Evolutionary conservation across 2,797 vertebrate species (phyloP), one percentile per base, ranked within the genome.

Genomic region (Sebastes hubbsi): DNA sequence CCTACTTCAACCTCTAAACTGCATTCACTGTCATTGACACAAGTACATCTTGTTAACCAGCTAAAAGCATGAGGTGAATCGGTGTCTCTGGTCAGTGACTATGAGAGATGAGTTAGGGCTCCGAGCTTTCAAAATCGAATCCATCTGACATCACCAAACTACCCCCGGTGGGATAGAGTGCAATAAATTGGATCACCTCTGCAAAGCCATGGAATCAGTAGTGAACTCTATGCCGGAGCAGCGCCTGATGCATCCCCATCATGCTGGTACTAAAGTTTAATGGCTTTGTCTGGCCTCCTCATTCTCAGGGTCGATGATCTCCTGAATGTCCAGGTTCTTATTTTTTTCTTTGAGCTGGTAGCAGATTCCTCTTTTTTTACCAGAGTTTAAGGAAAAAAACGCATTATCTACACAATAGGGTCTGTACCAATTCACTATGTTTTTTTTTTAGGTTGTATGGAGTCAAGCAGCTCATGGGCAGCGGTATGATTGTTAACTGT

Each of bases 141-240:
- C n/a, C 46, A 59, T 68, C 38, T 59, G 30, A 72, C 34, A 84
- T 62, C 38, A 71, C 12, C 22, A 38, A 38, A 70, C 46, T 74
- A 27, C 30, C 52, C 25, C 11, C 13, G 3, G 46, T 67, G 62
- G 62, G 46, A 72, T 30, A 49, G 20, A 69, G 24, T 24, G 6
- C 46, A 56, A 72, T 54, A 69, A 56, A 7, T 61, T 27, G 14
- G 25, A 36, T 68, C 56, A 34, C 9, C 49, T 72, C 29, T 52
- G 46, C 59, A 81, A 70, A 75, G 46, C 60, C 68, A 34, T 46
- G 5, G 38, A 46, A 74, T 55, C 42, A 49, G 16, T n/a, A 52
- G 27, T 56, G 68, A 80, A 34, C 27, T 52, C 25, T 13, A 4
- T 55, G 34, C 32, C 16, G 16, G 61, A 20, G 14, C 49, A 25